These are phyloP conservation scores for Leptatherina wallacei DNA, from an alignment of 2,797 vertebrate species.

Conservation along the genomic window DNA sequence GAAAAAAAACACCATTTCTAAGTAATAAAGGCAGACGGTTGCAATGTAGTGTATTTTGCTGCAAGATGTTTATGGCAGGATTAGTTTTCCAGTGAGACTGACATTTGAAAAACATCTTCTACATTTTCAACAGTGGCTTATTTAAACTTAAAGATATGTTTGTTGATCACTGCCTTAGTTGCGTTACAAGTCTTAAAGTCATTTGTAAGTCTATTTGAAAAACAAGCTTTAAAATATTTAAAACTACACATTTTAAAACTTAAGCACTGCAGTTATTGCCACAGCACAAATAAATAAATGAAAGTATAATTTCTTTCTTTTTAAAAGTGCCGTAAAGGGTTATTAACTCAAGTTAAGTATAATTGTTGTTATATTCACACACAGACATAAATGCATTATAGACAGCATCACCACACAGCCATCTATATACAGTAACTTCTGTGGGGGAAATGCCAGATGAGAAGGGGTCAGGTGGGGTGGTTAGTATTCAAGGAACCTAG, in stretches of 20 bases:
- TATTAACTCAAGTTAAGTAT: not conserved
- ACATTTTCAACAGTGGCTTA: not conserved
- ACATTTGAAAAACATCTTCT: not conserved
- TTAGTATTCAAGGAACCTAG: constrained; percentile 15
- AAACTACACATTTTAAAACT: not conserved
- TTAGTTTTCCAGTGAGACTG: not conserved
- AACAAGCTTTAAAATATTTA: no score
- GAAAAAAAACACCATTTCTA: no score
- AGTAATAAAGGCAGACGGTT: not conserved
- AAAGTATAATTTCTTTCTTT: no score
- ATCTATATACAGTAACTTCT: constrained; percentile 39
- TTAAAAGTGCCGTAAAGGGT: not conserved
- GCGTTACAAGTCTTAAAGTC: not conserved
- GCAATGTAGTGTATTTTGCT: not conserved
- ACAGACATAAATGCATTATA: constrained; percentile 4
- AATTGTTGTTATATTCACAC: not conserved
- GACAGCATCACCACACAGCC: constrained; percentile 5
- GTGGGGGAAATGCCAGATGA: constrained; percentile 34
- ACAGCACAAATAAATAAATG: no score
- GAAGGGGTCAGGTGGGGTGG: constrained; percentile 26
- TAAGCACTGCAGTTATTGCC: not conserved
- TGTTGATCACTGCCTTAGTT: not conserved
- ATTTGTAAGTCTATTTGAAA: not conserved
- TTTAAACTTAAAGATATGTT: not conserved
- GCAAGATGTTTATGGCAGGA: not conserved